Percentiles rank a stretch among this genome's conserved stretches.
Evolutionary conservation across 2,797 vertebrate species (phyloP).

Genomic region (Odontamblyopus rebecca): DNA sequence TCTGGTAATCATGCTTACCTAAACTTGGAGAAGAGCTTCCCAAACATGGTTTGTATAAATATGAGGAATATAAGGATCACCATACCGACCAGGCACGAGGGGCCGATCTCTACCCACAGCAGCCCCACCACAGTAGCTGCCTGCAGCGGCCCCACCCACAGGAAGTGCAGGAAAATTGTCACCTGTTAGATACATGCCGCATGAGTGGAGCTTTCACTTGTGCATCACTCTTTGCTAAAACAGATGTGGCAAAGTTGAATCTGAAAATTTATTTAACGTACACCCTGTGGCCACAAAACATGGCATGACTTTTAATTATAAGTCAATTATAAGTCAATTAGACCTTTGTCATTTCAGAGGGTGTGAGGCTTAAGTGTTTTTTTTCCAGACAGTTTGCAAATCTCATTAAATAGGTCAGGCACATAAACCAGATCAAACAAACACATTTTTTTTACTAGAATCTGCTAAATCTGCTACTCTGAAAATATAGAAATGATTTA

Average conservation of each 20-base stretch:
- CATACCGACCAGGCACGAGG: slow-evolving; percentile 91
- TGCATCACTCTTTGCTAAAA: not conserved
- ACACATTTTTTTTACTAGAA: not conserved
- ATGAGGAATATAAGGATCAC: slow-evolving; percentile 87
- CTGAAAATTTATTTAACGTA: not conserved
- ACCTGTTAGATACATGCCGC: slow-evolving; percentile 69
- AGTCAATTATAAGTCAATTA: slow-evolving; percentile 1
- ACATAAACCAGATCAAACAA: not conserved
- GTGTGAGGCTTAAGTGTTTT: slow-evolving; percentile 4
- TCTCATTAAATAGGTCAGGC: not conserved
- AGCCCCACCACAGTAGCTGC: slow-evolving; percentile 83
- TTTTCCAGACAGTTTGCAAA: not conserved
- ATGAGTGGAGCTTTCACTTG: not conserved
- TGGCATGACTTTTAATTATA: slow-evolving; percentile 31
- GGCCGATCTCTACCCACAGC: slow-evolving; percentile 90
- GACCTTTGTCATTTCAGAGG: slow-evolving; percentile 14
- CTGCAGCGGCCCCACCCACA: slow-evolving; percentile 92
- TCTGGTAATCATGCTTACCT: slow-evolving; percentile 72
- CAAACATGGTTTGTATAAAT: slow-evolving; percentile 86
- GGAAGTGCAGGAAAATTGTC: slow-evolving; percentile 90
- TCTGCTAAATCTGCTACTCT: no score
- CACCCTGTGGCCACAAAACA: slow-evolving; percentile 17
- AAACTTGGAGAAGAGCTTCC: slow-evolving; percentile 87
- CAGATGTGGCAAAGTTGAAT: not conserved
- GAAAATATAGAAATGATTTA: not conserved